Evolutionary conservation across 1,140 invertebrate species (phyloP).

Genomic region (Eubasilissa regina): DNA sequence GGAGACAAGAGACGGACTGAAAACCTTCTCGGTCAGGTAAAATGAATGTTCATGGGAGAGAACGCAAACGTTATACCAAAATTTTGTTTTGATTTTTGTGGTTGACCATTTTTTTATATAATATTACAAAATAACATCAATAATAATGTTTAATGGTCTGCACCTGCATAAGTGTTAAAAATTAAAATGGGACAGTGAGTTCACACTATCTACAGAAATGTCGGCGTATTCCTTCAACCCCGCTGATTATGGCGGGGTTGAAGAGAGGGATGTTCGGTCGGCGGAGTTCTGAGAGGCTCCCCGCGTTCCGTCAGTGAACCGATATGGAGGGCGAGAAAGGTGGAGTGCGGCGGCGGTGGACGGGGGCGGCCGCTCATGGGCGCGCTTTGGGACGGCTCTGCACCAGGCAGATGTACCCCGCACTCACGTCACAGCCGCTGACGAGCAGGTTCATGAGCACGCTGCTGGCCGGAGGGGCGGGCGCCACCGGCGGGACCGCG

Average conservation of each 20-base stretch:
- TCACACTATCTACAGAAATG: no score
- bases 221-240: no score
- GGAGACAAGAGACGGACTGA: no score
- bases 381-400: slow-evolving; percentile 75
- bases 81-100: no score
- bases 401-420: slow-evolving; percentile 89
- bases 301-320: slow-evolving; percentile 13
- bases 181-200: no score
- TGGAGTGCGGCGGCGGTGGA: neutral
- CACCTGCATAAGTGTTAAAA: no score
- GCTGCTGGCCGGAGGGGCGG: slow-evolving; percentile 76
- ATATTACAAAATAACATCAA: no score
- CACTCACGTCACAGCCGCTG: slow-evolving; percentile 92
- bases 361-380: slow-evolving; percentile 55
- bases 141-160: no score
- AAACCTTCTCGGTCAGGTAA: no score
- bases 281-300: neutral
- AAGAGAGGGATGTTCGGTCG: neutral
- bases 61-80: no score
- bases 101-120: no score
- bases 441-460: slow-evolving; percentile 93
- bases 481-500: slow-evolving; percentile 64
- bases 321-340: neutral
- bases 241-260: neutral
- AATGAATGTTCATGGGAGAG: no score